Percentiles rank a stretch among this genome's conserved stretches.
Conservation (phyloP, 2,113 vertebrate species). For the Lontra canadensis region DNA sequence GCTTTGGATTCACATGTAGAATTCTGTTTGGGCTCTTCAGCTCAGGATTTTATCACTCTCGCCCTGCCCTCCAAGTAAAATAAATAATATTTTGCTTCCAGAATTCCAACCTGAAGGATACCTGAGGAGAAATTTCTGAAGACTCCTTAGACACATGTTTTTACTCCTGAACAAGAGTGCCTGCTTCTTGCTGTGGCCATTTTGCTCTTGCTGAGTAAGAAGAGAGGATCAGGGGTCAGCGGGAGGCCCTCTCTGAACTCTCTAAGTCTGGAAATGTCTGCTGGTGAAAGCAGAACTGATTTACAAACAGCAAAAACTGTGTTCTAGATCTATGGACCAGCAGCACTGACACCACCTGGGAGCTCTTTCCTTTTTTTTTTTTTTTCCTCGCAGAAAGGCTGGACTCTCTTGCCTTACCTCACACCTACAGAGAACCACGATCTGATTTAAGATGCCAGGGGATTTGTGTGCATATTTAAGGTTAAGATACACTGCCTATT, state of each 20-base stretch:
- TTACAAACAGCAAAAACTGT: background rate
- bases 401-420: background rate
- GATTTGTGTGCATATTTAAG: background rate
- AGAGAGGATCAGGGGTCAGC: background rate
- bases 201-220: background rate
- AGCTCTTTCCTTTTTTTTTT: background rate
- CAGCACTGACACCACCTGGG: background rate
- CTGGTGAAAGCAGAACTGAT: background rate
- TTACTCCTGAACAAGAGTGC: background rate
- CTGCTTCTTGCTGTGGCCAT: background rate
- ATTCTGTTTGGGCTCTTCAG: background rate
- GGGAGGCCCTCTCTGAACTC: background rate
- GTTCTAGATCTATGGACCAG: background rate
- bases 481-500: background rate
- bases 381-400: background rate
- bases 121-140: background rate
- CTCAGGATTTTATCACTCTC: background rate
- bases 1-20: background rate
- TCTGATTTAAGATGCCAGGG: background rate
- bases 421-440: background rate
- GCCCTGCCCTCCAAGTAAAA: background rate
- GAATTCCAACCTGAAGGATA: slow-evolving; percentile 1
- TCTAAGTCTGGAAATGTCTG: background rate
- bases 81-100: slow-evolving; percentile 9
- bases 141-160: background rate